Conservation (phyloP, 2,888 invertebrate genomes). For the Trissonchulus sp. region DNA sequence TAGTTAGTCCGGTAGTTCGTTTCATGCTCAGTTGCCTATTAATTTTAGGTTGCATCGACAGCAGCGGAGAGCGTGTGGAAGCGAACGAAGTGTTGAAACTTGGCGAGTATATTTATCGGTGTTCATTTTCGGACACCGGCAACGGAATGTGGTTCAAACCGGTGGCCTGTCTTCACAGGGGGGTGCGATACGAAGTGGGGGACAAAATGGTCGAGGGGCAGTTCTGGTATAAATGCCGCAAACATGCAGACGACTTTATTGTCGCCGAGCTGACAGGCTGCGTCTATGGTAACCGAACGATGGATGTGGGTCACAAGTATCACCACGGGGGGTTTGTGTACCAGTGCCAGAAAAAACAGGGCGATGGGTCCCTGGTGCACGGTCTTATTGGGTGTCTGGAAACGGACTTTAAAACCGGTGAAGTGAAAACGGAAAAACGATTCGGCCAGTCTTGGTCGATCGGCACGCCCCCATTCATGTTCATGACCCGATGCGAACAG, state of each 20-base stretch:
- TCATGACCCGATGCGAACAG: slow-evolving; percentile 16
- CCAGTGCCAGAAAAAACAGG: neutral
- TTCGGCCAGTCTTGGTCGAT: slow-evolving; percentile 12
- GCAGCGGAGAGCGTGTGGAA: neutral
- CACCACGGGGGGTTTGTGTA: slow-evolving; percentile 12
- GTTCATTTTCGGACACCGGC: neutral
- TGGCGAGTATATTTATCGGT: slow-evolving; percentile 12
- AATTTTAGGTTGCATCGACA: slow-evolving; percentile 19
- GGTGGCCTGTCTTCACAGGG: slow-evolving; percentile 8
- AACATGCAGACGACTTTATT: slow-evolving; percentile 11
- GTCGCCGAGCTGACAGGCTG: slow-evolving; percentile 17
- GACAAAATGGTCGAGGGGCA: neutral
- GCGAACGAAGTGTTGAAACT: neutral
- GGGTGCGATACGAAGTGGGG: neutral
- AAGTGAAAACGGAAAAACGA: neutral
- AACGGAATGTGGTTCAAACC: slow-evolving; percentile 22
- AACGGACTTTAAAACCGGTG: neutral
- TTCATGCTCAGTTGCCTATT: too few species aligned
- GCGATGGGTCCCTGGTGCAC: slow-evolving; percentile 7
- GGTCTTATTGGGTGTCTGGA: slow-evolving; percentile 14
- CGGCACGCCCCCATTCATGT: slow-evolving; percentile 8
- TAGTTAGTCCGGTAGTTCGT: too few species aligned
- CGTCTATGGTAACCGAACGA: slow-evolving; percentile 13
- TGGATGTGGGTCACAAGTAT: slow-evolving; percentile 17
- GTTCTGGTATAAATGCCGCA: slow-evolving; percentile 8